A percentile compares a stretch with the other conserved stretches of the same genome.
phyloP scores from a whole-genome alignment of 2,888 invertebrate genomes.

The Malthinus seriepunctatus region DNA sequence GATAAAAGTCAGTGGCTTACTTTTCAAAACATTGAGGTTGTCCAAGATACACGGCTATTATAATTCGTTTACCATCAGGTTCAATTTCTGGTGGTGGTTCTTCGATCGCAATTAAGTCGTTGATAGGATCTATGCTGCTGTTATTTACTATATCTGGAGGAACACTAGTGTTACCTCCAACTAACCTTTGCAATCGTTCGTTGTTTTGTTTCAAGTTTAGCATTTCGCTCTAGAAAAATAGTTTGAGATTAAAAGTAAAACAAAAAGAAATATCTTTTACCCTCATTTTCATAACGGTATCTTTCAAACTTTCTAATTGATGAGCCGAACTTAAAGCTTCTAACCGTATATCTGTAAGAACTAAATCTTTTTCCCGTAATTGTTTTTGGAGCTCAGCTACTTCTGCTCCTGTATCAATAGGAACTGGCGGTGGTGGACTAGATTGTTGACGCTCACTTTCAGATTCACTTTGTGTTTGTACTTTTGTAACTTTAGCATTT shows the following conservation, averaged over 20 bases:
- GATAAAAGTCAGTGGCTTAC: slow-evolving; percentile 29
- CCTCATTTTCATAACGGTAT: slow-evolving; percentile 96
- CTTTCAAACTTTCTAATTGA: slow-evolving; percentile 93
- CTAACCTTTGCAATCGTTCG: slow-evolving; percentile 87
- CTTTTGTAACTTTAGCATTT: slow-evolving; percentile 76
- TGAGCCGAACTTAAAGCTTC: slow-evolving; percentile 97
- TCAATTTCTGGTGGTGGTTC: slow-evolving; percentile 51
- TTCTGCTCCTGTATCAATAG: slow-evolving; percentile 58
- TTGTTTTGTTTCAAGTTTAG: slow-evolving; percentile 95
- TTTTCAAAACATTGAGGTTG: slow-evolving; percentile 74
- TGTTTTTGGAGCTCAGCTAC: slow-evolving; percentile 90
- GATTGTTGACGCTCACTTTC: slow-evolving; percentile 56
- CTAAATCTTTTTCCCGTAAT: slow-evolving; percentile 93
- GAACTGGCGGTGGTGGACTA: slow-evolving; percentile 43
- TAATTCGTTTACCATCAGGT: slow-evolving; percentile 82
- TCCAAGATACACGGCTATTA: slow-evolving; percentile 86
- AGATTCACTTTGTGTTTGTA: slow-evolving; percentile 54
- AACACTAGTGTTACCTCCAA: slow-evolving; percentile 53
- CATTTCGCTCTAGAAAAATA: slow-evolving; percentile 83
- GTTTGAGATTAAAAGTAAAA: not conserved
- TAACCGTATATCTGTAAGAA: slow-evolving; percentile 92
- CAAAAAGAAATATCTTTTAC: slow-evolving; percentile 57
- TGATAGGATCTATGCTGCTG: slow-evolving; percentile 51
- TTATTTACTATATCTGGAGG: slow-evolving; percentile 46
- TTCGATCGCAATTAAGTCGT: slow-evolving; percentile 50